Evolutionary conservation across 2,888 invertebrate species (phyloP).

Genomic region (Priocnemis perturbator): DNA sequence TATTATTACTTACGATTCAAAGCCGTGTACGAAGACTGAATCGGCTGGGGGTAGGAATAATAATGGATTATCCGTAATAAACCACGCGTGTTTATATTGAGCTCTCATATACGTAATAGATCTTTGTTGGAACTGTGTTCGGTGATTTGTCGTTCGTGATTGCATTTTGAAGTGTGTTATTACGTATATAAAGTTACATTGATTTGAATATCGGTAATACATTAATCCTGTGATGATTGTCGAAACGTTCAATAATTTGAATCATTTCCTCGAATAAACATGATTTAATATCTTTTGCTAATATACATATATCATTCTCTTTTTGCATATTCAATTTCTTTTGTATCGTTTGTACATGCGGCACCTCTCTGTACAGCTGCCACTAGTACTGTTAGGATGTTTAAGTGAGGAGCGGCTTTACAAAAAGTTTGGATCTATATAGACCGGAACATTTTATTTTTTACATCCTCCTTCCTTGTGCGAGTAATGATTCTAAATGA

Average conservation of each 20-base stretch:
- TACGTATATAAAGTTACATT: conserved; percentile 8
- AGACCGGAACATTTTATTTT: not conserved
- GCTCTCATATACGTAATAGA: conserved; percentile 7
- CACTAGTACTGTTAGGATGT: conserved; percentile 43
- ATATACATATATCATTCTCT: not conserved
- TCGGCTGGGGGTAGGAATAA: conserved; percentile 32
- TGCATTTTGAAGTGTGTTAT: conserved; percentile 13
- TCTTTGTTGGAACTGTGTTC: conserved; percentile 21
- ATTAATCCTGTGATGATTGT: conserved; percentile 29
- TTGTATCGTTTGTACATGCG: conserved; percentile 33
- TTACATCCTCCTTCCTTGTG: not conserved
- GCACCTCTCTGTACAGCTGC: conserved; percentile 48
- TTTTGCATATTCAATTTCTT: conserved; percentile 19
- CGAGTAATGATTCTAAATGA: no score
- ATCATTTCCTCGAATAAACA: conserved; percentile 21
- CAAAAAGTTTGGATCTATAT: conserved; percentile 35
- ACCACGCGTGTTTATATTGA: conserved; percentile 8
- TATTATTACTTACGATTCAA: conserved; percentile 56
- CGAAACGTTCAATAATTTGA: conserved; percentile 22
- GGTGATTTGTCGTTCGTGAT: conserved; percentile 16
- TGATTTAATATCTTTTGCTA: conserved; percentile 17
- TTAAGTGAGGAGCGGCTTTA: conserved; percentile 39
- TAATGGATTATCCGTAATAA: conserved; percentile 12
- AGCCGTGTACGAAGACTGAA: conserved; percentile 63
- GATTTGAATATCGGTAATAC: conserved; percentile 17